Base-by-base conservation (phyloP, 1,140 invertebrate genomes). In the Oryzaephilus surinamensis region DNA sequence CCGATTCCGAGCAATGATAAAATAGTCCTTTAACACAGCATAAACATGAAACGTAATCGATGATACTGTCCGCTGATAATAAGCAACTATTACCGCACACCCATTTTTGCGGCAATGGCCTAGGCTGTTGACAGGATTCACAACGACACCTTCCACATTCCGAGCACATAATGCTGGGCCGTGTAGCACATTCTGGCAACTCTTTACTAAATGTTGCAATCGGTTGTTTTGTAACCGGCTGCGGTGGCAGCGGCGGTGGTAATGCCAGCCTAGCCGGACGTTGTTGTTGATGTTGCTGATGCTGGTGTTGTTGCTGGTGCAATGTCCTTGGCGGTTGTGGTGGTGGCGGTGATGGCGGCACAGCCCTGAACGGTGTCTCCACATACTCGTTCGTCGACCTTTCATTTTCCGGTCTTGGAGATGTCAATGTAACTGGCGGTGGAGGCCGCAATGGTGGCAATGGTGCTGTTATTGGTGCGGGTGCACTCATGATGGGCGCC, bases 21-120 rank as follows among this genome's bases (percentile, higher is more conserved):
- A 93, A 91, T 18, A 90, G 60, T 26, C 81, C 87, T 61, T 93
- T 91, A 47, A 90, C 88, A 63, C 88, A 93, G 67, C 90, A 95
- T 65, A 95, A 73, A 61, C 91, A 95, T 40, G 86, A 86, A 32
- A 80, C 79, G 60, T 87, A 85, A 65, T 94, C 88, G 43, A 95
- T 76, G 46, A 79, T 73, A 39, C 83, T 77, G 60, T 91, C 82
- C 30, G 84, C 82, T 51, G 85, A 90, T 65, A 87, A 83, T 51
- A 86, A 74, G 63, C 84, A 91, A 61, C 79, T 77, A 58, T 85
- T 74, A 63, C 83, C 76, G 68, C 89, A 91, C 43, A 92, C 71
- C 90, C 90, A 95, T 32, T 75, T 73, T 48, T 79, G 79, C 12
- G 91, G 91, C 54, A 94, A 67, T 24, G 83, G 76, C 13, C 84